Evolutionary conservation across 2,797 vertebrate genomes (phyloP).

Genomic region (Pseudopleuronectes americanus): DNA sequence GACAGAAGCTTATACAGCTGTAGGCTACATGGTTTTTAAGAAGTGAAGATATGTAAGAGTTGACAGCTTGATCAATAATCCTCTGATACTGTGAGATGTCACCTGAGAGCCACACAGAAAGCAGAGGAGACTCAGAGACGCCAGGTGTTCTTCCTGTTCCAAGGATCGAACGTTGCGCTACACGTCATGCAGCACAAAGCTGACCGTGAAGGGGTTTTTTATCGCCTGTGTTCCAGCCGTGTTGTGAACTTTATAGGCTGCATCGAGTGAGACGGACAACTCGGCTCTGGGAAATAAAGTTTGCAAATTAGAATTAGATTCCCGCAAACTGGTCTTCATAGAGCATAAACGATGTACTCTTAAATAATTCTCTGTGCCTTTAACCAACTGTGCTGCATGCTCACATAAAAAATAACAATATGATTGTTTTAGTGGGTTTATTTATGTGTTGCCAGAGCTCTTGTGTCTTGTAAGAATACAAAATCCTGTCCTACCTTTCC

Average conservation of each 20-base stretch:
- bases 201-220: slow-evolving; percentile 9
- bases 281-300: background rate
- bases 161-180: slow-evolving; percentile 1
- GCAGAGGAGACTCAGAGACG: background rate
- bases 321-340: no score
- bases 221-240: slow-evolving; percentile 20
- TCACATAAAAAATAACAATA: background rate
- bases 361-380: no score
- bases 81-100: no score
- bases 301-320: background rate
- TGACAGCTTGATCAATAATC: background rate
- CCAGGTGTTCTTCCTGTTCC: slow-evolving; percentile 47
- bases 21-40: background rate
- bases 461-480: no score
- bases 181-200: slow-evolving; percentile 46
- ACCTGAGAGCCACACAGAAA: slow-evolving; percentile 4
- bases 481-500: no score
- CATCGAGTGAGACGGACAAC: no score
- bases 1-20: background rate
- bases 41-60: background rate
- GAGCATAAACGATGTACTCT: no score
- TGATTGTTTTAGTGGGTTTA: no score
- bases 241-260: background rate
- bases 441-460: no score
- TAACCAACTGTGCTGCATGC: no score